Evolutionary conservation across 1,140 invertebrate genomes (phyloP).

Genomic region (Triops longicaudatus): DNA sequence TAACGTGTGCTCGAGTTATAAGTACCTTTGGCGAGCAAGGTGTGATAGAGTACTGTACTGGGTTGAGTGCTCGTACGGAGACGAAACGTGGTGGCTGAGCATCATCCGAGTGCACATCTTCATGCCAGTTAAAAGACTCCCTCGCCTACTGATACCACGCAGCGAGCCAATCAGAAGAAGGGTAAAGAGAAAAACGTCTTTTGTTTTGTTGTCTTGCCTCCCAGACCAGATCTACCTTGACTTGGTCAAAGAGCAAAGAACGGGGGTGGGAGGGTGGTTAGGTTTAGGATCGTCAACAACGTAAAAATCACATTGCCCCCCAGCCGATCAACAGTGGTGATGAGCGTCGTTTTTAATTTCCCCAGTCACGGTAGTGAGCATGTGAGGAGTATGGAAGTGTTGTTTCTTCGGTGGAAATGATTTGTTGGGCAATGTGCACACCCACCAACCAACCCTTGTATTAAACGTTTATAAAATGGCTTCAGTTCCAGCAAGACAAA

Average conservation of each 20-base stretch:
- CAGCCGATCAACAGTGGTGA: neutral
- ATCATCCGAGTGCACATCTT: constrained; percentile 10
- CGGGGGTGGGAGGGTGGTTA: neutral
- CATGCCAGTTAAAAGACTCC: constrained; percentile 1
- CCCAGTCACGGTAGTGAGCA: neutral
- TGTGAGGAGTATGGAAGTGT: neutral
- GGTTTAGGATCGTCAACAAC: neutral
- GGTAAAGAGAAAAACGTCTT: neutral
- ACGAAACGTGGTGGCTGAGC: constrained; percentile 2
- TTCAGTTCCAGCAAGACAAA: neutral
- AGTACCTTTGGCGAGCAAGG: constrained; percentile 5
- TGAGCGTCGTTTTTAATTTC: neutral
- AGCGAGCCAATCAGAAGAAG: constrained; percentile 1
- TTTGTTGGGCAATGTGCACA: neutral
- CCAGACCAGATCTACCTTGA: too few relatives aligned
- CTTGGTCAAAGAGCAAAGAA: too few relatives aligned
- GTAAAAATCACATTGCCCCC: constrained; percentile 4
- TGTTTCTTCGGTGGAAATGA: neutral
- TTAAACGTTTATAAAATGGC: neutral
- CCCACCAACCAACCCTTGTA: neutral
- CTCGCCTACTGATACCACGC: neutral
- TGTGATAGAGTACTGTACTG: constrained; percentile 2
- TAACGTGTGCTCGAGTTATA: neutral
- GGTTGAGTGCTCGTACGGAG: neutral
- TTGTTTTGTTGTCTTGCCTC: neutral